Percentiles rank a stretch among this genome's conserved stretches.
These are phyloP conservation scores for Linurgus olivaceus DNA, from an alignment of 2,797 vertebrate genomes.

Conservation along the genomic window DNA sequence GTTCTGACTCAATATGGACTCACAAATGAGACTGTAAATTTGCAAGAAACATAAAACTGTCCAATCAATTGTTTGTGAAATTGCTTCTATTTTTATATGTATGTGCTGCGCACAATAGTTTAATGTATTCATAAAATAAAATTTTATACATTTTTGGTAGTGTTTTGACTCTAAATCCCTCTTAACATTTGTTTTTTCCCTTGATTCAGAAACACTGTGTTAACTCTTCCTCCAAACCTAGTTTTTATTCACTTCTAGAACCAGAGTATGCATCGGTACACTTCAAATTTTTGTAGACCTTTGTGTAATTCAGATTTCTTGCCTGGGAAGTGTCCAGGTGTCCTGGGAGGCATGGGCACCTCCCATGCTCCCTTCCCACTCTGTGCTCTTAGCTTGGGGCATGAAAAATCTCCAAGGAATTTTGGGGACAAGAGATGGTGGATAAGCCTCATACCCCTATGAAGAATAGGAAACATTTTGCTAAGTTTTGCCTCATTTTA, in stretches of 20 bases:
- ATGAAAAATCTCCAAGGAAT: not conserved
- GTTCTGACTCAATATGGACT: constrained; percentile 85
- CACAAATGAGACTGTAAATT: constrained; percentile 85
- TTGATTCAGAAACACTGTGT: not conserved
- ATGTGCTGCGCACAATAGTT: constrained; percentile 97
- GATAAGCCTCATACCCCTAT: not conserved
- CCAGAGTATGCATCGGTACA: not conserved
- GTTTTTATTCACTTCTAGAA: not conserved
- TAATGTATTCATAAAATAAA: constrained; percentile 88
- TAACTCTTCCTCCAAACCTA: not conserved
- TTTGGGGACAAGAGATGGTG: not conserved
- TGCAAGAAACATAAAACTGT: constrained; percentile 80
- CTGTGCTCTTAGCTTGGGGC: not conserved
- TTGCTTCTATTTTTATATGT: constrained; percentile 91
- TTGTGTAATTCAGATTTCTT: not conserved
- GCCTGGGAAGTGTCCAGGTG: not conserved
- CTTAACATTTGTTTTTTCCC: not conserved
- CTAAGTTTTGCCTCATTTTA: not conserved
- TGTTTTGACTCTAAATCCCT: constrained; percentile 55
- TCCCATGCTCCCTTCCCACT: not conserved
- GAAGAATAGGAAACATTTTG: not conserved
- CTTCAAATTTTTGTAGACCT: not conserved
- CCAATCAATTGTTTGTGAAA: constrained; percentile 85
- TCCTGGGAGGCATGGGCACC: accelerated
- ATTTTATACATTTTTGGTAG: constrained; percentile 80